These are phyloP conservation scores for Dendroctonus valens DNA, from an alignment of 1,140 invertebrate species.

Conservation along the genomic window DNA sequence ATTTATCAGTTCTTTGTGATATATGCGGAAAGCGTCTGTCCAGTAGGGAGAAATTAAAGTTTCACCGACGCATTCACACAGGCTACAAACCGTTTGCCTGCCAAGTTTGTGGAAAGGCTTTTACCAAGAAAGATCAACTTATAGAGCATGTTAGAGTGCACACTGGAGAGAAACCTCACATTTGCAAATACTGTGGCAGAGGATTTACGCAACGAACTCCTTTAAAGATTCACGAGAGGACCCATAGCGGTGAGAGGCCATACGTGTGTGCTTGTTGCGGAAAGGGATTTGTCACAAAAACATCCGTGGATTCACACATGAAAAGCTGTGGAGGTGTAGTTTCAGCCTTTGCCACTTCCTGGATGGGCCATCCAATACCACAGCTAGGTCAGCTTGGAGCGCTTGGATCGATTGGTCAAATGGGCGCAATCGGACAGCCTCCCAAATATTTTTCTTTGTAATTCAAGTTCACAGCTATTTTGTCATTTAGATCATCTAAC, in stretches of 20 bases:
- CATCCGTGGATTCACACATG: constrained; percentile 61
- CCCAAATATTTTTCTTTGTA: constrained; percentile 24
- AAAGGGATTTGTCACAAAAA: constrained; percentile 64
- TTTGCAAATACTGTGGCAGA: constrained; percentile 69
- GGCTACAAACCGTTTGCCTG: constrained; percentile 74
- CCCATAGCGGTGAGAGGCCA: constrained; percentile 73
- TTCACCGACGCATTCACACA: constrained; percentile 69
- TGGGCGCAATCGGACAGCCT: constrained; percentile 14
- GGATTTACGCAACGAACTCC: constrained; percentile 75
- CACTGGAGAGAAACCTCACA: constrained; percentile 65
- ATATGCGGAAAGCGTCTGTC: constrained; percentile 80
- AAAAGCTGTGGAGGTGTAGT: constrained; percentile 49
- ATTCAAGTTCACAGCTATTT: neutral
- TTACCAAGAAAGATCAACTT: constrained; percentile 63
- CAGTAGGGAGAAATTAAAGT: constrained; percentile 67
- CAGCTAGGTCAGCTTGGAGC: constrained; percentile 10
- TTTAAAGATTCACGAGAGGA: constrained; percentile 56
- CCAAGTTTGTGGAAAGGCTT: constrained; percentile 64
- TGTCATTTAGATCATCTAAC: neutral
- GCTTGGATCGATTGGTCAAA: neutral
- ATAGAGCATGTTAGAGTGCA: constrained; percentile 64
- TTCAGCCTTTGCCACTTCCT: constrained; percentile 24
- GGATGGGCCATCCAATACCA: constrained; percentile 31
- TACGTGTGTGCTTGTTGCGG: constrained; percentile 69
- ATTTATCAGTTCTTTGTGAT: constrained; percentile 58